Conservation (phyloP, 2,797 vertebrate species). For the Myiotriccus ornatus region DNA sequence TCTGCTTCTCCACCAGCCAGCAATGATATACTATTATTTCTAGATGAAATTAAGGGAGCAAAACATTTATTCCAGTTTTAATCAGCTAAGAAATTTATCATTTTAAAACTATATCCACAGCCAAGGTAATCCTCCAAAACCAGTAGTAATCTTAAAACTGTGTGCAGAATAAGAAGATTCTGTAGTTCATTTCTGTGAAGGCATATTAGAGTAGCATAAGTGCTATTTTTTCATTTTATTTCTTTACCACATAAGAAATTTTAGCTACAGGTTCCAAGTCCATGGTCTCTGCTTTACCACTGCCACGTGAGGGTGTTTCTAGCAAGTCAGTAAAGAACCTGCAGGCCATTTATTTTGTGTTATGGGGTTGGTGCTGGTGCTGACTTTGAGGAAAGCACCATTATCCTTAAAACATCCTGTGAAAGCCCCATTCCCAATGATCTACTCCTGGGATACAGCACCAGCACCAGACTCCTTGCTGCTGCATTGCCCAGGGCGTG, state of each 20-base stretch:
- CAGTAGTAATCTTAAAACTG: not conserved
- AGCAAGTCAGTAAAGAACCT: not conserved
- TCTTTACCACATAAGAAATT: constrained; percentile 47
- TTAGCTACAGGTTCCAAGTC: not conserved
- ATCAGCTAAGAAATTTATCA: not conserved
- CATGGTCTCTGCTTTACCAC: not conserved
- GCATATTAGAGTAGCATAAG: not conserved
- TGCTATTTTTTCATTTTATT: constrained; percentile 26
- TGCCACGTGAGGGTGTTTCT: not conserved
- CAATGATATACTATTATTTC: not conserved
- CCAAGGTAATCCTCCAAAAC: not conserved
- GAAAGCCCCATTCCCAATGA: constrained; percentile 34
- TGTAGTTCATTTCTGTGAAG: not conserved
- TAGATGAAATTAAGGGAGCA: not conserved
- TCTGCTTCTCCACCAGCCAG: not conserved
- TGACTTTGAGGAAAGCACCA: constrained; percentile 25
- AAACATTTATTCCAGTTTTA: not conserved
- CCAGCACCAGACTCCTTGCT: not conserved
- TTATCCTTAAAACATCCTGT: not conserved
- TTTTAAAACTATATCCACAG: not conserved
- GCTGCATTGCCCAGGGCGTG: constrained; percentile 3
- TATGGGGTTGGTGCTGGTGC: not conserved
- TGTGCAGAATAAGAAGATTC: not conserved
- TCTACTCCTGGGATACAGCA: constrained; percentile 29
- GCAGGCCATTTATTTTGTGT: not conserved